These are phyloP conservation scores for Hydraecia micacea DNA, from an alignment of 2,888 invertebrate genomes.

Conservation along the genomic window DNA sequence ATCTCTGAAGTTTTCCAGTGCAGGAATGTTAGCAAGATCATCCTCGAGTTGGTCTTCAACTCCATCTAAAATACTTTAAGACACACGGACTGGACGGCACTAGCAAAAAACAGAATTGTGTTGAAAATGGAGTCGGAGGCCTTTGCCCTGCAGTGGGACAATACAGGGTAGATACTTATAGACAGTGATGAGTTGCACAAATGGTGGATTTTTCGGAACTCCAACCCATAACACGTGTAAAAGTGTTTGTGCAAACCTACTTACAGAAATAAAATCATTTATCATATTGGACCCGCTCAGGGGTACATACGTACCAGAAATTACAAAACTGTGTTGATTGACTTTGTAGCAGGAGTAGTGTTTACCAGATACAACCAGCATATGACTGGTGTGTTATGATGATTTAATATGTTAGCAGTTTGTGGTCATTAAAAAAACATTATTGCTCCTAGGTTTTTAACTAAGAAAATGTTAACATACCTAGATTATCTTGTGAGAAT, in stretches of 20 bases:
- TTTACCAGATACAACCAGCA: background rate
- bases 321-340: background rate
- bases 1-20: no score
- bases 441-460: background rate
- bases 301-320: no score
- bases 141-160: no score
- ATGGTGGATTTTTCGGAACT: background rate
- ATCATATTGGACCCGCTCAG: no score
- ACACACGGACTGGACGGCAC: no score
- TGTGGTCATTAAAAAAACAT: background rate
- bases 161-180: no score
- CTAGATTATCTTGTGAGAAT: background rate
- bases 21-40: background rate
- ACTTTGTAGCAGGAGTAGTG: background rate
- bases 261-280: no score
- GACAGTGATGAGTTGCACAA: background rate
- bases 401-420: background rate
- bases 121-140: no score
- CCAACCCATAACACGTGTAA: no score
- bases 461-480: background rate
- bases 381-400: background rate
- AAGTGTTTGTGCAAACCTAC: no score
- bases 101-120: no score
- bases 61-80: no score
- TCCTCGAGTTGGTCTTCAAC: background rate